phyloP scores from a whole-genome alignment of 2,888 invertebrate genomes.

The Sarcophaga caerulescens region DNA sequence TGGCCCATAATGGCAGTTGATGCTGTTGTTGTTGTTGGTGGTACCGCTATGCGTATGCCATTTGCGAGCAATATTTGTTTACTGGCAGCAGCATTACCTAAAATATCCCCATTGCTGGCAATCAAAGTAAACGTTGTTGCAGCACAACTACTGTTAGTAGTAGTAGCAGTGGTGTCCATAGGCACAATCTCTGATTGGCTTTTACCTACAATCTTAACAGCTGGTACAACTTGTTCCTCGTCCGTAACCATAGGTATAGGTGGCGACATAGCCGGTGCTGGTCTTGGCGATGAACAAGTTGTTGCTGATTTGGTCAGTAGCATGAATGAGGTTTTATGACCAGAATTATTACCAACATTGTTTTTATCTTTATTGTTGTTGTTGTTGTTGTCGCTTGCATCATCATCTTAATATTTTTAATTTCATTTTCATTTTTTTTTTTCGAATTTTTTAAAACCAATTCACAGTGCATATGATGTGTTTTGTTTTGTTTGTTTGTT shows the following conservation, averaged over 20 bases:
- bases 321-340: slow-evolving; percentile 50
- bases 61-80: slow-evolving; percentile 71
- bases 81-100: slow-evolving; percentile 66
- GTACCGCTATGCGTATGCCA: slow-evolving; percentile 71
- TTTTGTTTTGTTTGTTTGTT: neutral
- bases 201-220: neutral
- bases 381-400: slow-evolving; percentile 19
- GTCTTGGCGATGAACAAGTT: slow-evolving; percentile 43
- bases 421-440: neutral
- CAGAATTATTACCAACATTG: slow-evolving; percentile 4
- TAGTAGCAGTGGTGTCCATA: neutral
- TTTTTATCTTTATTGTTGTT: slow-evolving; percentile 21
- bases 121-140: slow-evolving; percentile 56
- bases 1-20: too few relatives aligned
- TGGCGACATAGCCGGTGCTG: slow-evolving; percentile 59
- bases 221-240: slow-evolving; percentile 29
- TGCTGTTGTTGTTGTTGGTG: slow-evolving; percentile 57
- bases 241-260: slow-evolving; percentile 40
- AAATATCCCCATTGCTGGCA: slow-evolving; percentile 57
- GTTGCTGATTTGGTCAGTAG: slow-evolving; percentile 67
- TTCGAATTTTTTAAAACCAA: slow-evolving; percentile 45
- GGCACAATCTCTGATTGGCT: neutral
- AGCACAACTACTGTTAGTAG: slow-evolving; percentile 8
- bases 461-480: slow-evolving; percentile 18
- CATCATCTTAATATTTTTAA: slow-evolving; percentile 49